Conservation (phyloP, 2,888 invertebrate genomes). For the Phragmatobia fuliginosa region DNA sequence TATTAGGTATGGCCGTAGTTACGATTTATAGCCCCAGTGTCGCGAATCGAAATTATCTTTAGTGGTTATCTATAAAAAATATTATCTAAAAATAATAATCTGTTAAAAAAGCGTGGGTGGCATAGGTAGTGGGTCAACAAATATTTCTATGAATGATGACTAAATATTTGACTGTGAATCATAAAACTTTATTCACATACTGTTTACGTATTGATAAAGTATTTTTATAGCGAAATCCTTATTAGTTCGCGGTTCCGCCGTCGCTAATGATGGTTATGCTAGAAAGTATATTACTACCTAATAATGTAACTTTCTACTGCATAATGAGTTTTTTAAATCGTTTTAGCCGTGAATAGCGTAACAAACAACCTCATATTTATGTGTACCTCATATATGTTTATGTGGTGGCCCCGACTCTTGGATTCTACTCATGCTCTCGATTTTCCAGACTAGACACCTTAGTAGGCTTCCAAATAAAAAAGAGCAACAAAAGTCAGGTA, state of each 20-base stretch:
- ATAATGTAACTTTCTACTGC: no score
- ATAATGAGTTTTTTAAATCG: no score
- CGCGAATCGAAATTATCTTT: background rate
- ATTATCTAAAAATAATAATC: background rate
- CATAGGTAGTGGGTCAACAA: slow-evolving; percentile 19
- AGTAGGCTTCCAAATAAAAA: no score
- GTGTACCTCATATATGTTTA: no score
- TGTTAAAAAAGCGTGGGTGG: background rate
- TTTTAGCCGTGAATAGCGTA: no score
- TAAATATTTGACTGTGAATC: slow-evolving; percentile 27
- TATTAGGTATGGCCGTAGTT: background rate
- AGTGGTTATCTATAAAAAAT: background rate
- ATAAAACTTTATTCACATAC: slow-evolving; percentile 34
- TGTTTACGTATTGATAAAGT: background rate
- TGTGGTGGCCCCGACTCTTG: no score
- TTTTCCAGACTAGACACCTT: no score
- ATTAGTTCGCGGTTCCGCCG: background rate
- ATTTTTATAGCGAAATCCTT: background rate
- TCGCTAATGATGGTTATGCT: no score
- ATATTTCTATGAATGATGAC: slow-evolving; percentile 43
- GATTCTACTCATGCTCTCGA: no score
- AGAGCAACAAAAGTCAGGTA: no score
- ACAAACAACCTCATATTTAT: no score
- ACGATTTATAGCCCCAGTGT: background rate
- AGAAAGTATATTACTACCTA: no score